Conservation (phyloP, 2,888 invertebrate genomes). For the Pheosia tremula region DNA sequence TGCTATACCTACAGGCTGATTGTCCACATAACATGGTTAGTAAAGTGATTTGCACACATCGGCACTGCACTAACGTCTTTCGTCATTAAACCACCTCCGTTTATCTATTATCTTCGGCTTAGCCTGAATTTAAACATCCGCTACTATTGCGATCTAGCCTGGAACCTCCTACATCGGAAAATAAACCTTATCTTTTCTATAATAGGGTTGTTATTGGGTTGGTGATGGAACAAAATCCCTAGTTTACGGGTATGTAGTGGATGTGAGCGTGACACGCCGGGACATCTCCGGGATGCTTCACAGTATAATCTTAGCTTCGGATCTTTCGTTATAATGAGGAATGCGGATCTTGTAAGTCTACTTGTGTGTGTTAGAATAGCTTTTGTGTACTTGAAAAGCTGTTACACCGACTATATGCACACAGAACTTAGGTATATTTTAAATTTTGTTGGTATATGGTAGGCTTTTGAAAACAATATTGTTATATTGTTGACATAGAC, state of each 20-base stretch:
- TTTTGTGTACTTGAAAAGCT: not conserved
- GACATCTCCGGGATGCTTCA: constrained; percentile 26
- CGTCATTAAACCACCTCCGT: constrained; percentile 26
- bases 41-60: not conserved
- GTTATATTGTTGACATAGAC: too few relatives aligned
- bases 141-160: constrained; percentile 24
- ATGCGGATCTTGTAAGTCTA: not conserved
- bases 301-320: constrained; percentile 21
- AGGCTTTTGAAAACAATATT: too few relatives aligned
- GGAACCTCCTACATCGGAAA: constrained; percentile 8
- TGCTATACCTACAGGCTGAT: too few relatives aligned
- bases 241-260: constrained; percentile 26
- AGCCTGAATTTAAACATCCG: constrained; percentile 30
- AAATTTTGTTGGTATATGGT: too few relatives aligned
- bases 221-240: constrained; percentile 17
- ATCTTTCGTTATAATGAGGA: not conserved
- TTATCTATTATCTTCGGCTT: constrained; percentile 40
- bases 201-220: not conserved
- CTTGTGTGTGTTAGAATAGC: not conserved
- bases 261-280: constrained; percentile 23
- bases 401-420: too few relatives aligned
- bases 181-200: not conserved
- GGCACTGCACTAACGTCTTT: constrained; percentile 17
- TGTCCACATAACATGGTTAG: too few relatives aligned
- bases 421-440: too few relatives aligned